A percentile compares a stretch with the other conserved stretches of the same genome.
These are phyloP conservation scores for Pseudocheirus occidentalis DNA, from an alignment of 2,797 vertebrate genomes.

Conservation along the genomic window DNA sequence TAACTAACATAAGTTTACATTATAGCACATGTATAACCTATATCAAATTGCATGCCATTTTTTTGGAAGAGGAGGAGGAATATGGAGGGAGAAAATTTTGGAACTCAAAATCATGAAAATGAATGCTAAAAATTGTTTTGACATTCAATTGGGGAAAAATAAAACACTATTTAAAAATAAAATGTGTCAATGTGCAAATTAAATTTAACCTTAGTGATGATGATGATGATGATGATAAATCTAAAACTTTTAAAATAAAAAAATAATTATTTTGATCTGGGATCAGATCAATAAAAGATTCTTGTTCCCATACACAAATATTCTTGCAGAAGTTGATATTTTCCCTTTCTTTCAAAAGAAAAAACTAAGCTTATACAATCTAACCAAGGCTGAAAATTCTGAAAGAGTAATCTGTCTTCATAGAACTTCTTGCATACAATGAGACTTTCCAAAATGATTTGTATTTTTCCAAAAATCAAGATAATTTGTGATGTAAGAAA, in stretches of 20 bases:
- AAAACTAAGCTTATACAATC: not conserved
- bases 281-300: not conserved
- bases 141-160: too few relatives aligned
- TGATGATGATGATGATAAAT: not conserved
- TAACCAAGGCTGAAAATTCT: not conserved
- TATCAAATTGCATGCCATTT: not conserved
- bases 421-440: not conserved
- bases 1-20: not conserved
- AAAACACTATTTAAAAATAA: too few relatives aligned
- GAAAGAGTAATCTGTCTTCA: not conserved
- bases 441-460: not conserved
- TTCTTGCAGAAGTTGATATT: not conserved
- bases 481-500: not conserved
- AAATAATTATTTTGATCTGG: not conserved
- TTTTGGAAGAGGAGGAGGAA: not conserved
- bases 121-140: not conserved
- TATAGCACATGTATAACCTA: not conserved
- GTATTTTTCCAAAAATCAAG: not conserved
- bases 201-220: too few relatives aligned
- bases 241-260: not conserved
- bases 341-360: not conserved
- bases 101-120: not conserved
- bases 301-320: not conserved
- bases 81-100: not conserved
- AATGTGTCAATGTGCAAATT: too few relatives aligned